Base-by-base conservation (phyloP, 2,888 invertebrate species). In the Allygus modestus region DNA sequence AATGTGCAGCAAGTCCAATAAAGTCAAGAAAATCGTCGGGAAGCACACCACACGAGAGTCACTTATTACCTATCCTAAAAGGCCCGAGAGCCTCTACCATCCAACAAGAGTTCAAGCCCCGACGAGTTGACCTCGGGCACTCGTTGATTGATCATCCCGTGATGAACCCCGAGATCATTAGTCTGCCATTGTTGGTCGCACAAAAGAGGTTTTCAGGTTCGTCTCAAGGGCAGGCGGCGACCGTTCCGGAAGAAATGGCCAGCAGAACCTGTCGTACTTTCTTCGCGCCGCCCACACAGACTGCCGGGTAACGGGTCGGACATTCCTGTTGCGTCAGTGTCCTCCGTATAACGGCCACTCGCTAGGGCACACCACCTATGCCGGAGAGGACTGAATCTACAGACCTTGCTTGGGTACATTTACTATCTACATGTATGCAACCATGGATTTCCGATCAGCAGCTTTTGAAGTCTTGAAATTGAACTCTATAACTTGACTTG, bases 281-380 rank as follows among this genome's bases (percentile, higher is more conserved):
- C 51, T 17, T 51, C 15, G 20, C n/a, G 31, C 65, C 58, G 0
- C 65, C 65, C 65, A 26, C 65, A 15, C 65, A 65, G 31, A 12
- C 51, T n/a, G n/a, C 51, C 1, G 65, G 65, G 15, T 65, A 65
- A 65, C 65, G 65, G 65, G 17, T 28, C 28, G 65, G 65, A 28
- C 65, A 65, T 65, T 65, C 65, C 65, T 65, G 65, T 65, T 65
- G 65, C 65, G 17, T 65, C 65, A 65, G 65, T 28, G 54, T 54
- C 54, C 54, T 54, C 65, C n/a, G 26, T 28, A 11, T 65, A 65
- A 65, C 65, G 65, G 65, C 26, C 65, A 9, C 58, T n/a, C n/a
- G n/a, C n/a, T n/a, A n/a, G n/a, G n/a, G n/a, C n/a, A n/a, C n/a
- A n/a, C n/a, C n/a, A n/a, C n/a, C n/a, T n/a, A n/a, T n/a, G n/a